Conservation (phyloP, 2,113 vertebrate genomes). For the Ginglymostoma cirratum region DNA sequence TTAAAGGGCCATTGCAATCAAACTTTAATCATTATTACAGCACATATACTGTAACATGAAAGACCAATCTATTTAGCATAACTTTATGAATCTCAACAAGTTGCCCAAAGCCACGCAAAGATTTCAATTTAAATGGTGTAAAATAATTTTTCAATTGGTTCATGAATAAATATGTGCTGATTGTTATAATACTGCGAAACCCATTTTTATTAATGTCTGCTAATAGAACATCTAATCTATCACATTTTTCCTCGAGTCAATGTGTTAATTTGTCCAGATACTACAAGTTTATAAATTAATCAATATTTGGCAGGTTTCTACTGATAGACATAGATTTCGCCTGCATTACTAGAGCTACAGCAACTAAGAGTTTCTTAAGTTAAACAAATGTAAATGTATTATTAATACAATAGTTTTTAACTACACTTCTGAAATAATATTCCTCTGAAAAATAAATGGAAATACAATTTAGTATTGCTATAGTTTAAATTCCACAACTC, state of each 20-base stretch:
- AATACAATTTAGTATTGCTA: neutral
- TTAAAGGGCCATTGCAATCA: neutral
- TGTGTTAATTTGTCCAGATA: neutral
- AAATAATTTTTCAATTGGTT: neutral
- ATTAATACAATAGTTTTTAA: neutral
- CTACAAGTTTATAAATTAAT: neutral
- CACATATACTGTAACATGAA: neutral
- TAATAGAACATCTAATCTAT: neutral
- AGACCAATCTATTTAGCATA: neutral
- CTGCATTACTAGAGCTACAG: no score
- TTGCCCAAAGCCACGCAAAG: neutral
- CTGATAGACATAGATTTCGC: neutral
- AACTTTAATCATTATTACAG: neutral
- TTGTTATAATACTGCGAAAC: neutral
- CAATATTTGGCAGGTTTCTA: neutral
- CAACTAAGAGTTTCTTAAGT: neutral
- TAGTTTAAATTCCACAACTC: neutral
- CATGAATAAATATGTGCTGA: neutral
- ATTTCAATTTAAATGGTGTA: neutral
- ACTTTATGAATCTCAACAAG: constrained; percentile 24
- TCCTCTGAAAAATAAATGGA: neutral
- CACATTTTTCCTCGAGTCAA: neutral
- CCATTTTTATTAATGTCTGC: neutral
- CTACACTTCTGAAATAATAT: neutral
- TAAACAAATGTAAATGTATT: neutral